Evolutionary conservation across 1,140 invertebrate species (phyloP), one percentile per base, ranked within the genome.

Genomic region (Aricia agestis): DNA sequence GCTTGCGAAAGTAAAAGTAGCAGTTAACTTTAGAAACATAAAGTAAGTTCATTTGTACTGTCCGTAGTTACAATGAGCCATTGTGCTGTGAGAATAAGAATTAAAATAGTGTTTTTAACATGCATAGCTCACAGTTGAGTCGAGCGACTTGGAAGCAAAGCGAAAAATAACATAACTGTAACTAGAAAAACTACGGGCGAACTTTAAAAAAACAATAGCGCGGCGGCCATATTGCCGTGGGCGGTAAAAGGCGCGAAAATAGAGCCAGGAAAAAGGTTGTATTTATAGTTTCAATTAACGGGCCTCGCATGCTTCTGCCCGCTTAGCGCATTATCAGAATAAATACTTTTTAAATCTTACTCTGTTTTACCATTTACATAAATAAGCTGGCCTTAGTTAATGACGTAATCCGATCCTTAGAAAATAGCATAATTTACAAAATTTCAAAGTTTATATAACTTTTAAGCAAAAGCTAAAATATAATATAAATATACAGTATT

Each of bases 241-340:
- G 76, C 74, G 76, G 79, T 52, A 76, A 79, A 79, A 76, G 74
- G 71, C 77, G 81, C 81, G 79, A 82, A 83, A 85, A 82, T 79
- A 80, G 76, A 75, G 74, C 67, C 72, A 79, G 77, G 72, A 82
- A 83, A 82, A 83, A 78, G 81, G 77, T 77, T 79, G 82, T 87
- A 89, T 87, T 87, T 89, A 86, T 87, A 86, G 84, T 89, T 85
- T 87, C 84, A 89, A 89, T 89, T 87, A 87, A 79, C 77, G 77
- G 78, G 76, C 72, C 82, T 82, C 78, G 81, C 84, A 83, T 81
- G 82, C 80, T 77, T 75, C 80, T 75, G 74, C 73, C 70, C 72
- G 75, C 73, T 79, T 77, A 78, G 72, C 68, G 63, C 76, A 69
- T 74, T 78, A 76, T 81, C 81, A 80, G 74, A 76, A 82, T 79